phyloP scores from a whole-genome alignment of 2,888 invertebrate species.

The Acleris cristana region DNA sequence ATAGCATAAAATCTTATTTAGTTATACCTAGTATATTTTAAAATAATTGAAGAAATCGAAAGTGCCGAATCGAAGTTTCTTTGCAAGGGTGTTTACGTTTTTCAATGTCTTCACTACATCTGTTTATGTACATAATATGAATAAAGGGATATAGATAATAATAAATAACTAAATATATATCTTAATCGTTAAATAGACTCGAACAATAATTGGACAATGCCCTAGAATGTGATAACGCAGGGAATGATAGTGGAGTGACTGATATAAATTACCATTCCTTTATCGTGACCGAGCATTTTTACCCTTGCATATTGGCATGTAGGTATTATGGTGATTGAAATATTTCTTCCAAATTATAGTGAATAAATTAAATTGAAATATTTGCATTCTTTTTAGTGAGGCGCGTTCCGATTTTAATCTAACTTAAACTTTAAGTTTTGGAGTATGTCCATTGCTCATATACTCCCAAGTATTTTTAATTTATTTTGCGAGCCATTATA shows the following conservation, averaged over 20 bases:
- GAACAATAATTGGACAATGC: constrained; percentile 28
- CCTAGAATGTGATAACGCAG: constrained; percentile 7
- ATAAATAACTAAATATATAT: no score
- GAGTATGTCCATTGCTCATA: no score
- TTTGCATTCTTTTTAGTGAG: constrained; percentile 7
- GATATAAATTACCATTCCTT: background rate
- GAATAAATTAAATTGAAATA: background rate
- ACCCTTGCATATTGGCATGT: constrained; percentile 9
- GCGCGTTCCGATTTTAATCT: background rate
- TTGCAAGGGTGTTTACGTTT: no score
- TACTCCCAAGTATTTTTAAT: background rate
- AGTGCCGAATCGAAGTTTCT: no score
- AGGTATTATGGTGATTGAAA: constrained; percentile 13
- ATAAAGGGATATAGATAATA: no score
- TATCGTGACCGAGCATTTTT: background rate
- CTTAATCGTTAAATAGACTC: no score
- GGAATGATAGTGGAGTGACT: background rate
- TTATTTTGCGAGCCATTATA: background rate
- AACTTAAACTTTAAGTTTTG: background rate
- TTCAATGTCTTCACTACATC: no score
- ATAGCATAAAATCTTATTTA: no score
- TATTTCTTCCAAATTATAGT: constrained; percentile 31
- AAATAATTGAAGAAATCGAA: no score
- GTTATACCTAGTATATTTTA: no score
- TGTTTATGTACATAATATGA: no score